A percentile compares a stretch with the other conserved stretches of the same genome.
phyloP scores from a whole-genome alignment of 2,113 vertebrate genomes.

The Panthera tigris region DNA sequence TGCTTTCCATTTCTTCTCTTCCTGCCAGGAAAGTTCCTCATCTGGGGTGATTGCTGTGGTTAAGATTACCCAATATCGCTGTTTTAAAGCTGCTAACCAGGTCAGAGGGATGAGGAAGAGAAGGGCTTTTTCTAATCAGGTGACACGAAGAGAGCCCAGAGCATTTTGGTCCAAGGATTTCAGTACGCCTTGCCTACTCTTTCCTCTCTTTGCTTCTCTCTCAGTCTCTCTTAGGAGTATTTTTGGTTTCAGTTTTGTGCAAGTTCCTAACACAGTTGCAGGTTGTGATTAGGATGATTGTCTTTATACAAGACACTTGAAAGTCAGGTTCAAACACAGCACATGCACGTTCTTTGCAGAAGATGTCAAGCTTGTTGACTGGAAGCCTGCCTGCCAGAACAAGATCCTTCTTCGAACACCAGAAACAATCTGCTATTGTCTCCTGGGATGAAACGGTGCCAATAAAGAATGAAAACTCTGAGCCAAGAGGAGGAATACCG shows the following conservation, averaged over 20 bases:
- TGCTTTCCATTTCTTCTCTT: constrained; percentile 45
- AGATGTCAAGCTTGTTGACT: constrained; percentile 80
- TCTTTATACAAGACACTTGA: constrained; percentile 68
- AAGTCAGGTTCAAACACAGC: constrained; percentile 79
- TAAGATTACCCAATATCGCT: constrained; percentile 48
- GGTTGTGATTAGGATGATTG: constrained; percentile 37
- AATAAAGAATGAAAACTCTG: constrained; percentile 76
- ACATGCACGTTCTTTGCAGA: constrained; percentile 63
- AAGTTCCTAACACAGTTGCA: constrained; percentile 20
- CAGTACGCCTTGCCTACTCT: not conserved
- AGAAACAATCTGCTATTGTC: constrained; percentile 87
- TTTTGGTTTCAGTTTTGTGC: constrained; percentile 53
- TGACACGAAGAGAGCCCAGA: not conserved
- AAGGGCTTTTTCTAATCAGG: not conserved
- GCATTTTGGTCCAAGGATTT: not conserved
- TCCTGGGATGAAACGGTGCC: constrained; percentile 78
- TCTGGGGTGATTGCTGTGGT: constrained; percentile 8
- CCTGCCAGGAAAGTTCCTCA: constrained; percentile 28
- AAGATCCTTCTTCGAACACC: constrained; percentile 73
- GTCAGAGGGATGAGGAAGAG: constrained; percentile 53
- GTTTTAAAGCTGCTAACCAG: constrained; percentile 6
- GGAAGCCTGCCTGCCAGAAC: constrained; percentile 85
- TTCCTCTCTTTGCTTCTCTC: not conserved
- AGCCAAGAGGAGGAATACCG: constrained; percentile 70
- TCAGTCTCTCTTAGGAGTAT: not conserved